These are phyloP conservation scores for Argopecten irradians DNA, from an alignment of 1,140 invertebrate genomes.

Conservation along the genomic window DNA sequence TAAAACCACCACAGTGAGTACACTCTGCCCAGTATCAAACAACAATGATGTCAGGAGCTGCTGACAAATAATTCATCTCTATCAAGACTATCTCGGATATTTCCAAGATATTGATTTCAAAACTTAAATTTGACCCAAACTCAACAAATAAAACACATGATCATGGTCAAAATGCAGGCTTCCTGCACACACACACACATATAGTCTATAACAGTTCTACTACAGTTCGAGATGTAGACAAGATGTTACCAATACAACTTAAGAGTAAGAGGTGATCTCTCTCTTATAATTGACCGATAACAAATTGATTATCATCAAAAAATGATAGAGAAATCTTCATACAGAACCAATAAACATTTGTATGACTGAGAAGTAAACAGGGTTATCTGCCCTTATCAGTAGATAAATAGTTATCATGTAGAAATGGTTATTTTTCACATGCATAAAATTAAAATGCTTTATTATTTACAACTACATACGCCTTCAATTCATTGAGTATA, in stretches of 20 bases:
- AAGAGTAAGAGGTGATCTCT: background rate
- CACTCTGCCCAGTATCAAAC: conserved; percentile 8
- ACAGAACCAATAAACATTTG: background rate
- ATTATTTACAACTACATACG: conserved; percentile 4
- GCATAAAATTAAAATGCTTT: conserved; percentile 23
- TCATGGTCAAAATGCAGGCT: background rate
- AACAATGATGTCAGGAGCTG: background rate
- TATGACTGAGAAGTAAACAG: background rate
- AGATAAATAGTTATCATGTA: conserved; percentile 19
- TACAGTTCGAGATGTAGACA: background rate
- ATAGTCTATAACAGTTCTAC: background rate
- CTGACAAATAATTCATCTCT: background rate
- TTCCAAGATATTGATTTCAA: background rate
- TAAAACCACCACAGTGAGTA: background rate
- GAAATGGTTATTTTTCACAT: conserved; percentile 6
- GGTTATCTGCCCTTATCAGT: conserved; percentile 2
- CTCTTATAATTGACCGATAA: background rate
- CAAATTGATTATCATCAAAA: background rate
- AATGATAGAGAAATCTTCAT: background rate
- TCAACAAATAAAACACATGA: background rate
- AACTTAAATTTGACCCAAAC: background rate
- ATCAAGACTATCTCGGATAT: background rate
- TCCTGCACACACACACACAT: background rate
- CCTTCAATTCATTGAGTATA: conserved; percentile 22
- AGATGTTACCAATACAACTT: background rate